phyloP scores from a whole-genome alignment of 1,140 invertebrate genomes.

The Elysia chlorotica region DNA sequence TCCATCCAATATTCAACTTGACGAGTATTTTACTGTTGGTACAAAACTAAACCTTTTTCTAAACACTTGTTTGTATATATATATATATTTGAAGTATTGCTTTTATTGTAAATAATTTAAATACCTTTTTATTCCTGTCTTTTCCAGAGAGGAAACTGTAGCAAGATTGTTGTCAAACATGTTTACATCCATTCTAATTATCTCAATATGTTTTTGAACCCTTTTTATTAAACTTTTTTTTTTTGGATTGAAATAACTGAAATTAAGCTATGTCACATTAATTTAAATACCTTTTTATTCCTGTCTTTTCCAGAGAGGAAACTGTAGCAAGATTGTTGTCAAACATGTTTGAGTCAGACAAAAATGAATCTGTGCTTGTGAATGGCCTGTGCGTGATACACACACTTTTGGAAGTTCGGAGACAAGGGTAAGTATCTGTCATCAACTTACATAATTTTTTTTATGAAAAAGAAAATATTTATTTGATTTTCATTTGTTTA shows the following conservation, averaged over 20 bases:
- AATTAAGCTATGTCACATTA: no score
- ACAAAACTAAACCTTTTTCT: no score
- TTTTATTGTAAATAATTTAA: no score
- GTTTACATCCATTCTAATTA: no score
- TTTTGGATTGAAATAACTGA: no score
- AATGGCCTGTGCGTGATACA: slow-evolving; percentile 81
- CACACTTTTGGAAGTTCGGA: slow-evolving; percentile 70
- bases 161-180: slow-evolving; percentile 74
- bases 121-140: slow-evolving; percentile 18
- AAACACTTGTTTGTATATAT: no score
- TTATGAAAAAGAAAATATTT: no score
- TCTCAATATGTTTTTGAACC: no score
- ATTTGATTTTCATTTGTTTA: neutral
- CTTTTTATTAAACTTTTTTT: no score
- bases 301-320: slow-evolving; percentile 67
- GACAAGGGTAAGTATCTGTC: slow-evolving; percentile 50
- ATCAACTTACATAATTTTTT: neutral
- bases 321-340: slow-evolving; percentile 72
- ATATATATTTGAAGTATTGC: no score
- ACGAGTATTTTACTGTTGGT: no score
- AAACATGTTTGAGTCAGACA: slow-evolving; percentile 73
- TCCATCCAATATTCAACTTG: no score
- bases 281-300: neutral
- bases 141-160: slow-evolving; percentile 71
- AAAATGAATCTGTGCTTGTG: slow-evolving; percentile 76